Conservation (phyloP, 2,888 invertebrate species). For the Ophion obscuratus region DNA sequence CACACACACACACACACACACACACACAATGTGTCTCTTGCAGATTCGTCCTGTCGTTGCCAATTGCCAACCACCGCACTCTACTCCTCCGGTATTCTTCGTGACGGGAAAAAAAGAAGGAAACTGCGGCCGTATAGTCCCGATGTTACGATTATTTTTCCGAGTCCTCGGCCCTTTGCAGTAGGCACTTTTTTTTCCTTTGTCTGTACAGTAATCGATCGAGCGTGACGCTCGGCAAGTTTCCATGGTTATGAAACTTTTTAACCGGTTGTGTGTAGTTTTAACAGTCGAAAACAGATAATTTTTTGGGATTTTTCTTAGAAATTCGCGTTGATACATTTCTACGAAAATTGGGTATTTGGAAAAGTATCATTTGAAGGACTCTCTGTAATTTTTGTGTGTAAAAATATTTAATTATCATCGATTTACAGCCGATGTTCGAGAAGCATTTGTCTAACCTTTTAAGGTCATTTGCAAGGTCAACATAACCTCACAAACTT, state of each 20-base stretch:
- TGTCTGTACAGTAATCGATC: conserved; percentile 57
- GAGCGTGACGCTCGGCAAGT: conserved; percentile 49
- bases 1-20: not conserved
- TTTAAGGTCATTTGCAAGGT: no score
- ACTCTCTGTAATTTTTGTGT: no score
- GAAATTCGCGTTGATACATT: no score
- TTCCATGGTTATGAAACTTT: conserved; percentile 37
- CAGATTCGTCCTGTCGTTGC: conserved; percentile 61
- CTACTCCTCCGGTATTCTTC: conserved; percentile 33
- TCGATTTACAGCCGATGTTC: no score
- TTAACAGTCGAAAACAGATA: no score
- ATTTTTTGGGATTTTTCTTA: no score
- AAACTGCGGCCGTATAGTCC: conserved; percentile 2
- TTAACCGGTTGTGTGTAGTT: not conserved
- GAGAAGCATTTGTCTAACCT: no score
- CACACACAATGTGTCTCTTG: conserved; percentile 30
- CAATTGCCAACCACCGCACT: conserved; percentile 43
- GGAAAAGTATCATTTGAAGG: no score
- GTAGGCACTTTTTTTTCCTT: conserved; percentile 42
- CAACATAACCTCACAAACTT: no score
- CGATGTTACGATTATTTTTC: conserved; percentile 46
- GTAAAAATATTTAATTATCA: no score
- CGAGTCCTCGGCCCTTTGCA: conserved; percentile 34
- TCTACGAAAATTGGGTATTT: no score
- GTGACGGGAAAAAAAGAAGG: conserved; percentile 11